A percentile compares a stretch with the other conserved stretches of the same genome.
Conservation (phyloP, 2,113 vertebrate genomes). For the Chaetura pelagica region DNA sequence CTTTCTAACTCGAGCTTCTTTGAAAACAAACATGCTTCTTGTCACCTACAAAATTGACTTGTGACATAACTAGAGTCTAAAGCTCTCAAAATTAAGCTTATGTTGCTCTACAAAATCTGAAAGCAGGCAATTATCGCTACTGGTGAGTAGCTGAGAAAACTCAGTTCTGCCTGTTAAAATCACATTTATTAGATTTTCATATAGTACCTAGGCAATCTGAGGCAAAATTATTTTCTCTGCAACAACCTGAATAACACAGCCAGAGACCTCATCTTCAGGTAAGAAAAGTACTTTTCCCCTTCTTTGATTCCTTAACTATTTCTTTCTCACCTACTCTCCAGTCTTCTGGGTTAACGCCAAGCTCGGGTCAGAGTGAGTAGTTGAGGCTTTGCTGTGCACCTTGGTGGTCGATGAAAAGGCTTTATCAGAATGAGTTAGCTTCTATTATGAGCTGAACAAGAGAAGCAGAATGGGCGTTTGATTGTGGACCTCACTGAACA, state of each 20-base stretch:
- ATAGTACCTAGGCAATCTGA: neutral
- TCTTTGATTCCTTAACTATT: neutral
- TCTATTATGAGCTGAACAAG: neutral
- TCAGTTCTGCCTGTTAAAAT: neutral
- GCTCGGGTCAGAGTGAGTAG: no score
- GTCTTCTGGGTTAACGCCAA: neutral
- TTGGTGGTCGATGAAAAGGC: neutral
- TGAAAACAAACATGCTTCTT: neutral
- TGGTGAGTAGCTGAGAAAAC: neutral
- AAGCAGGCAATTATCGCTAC: neutral
- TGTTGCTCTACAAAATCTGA: neutral
- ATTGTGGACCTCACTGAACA: neutral
- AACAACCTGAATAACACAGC: neutral
- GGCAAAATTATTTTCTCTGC: neutral
- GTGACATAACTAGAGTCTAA: neutral
- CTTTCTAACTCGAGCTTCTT: neutral
- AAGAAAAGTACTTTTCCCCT: neutral
- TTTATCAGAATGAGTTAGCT: neutral
- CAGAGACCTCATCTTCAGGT: neutral
- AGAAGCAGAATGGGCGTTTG: neutral
- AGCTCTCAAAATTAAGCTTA: neutral
- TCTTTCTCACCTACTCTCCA: neutral
- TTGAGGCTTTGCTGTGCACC: neutral
- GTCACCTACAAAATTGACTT: neutral
- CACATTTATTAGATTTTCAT: neutral